A percentile compares a stretch with the other conserved stretches of the same genome.
phyloP scores from a whole-genome alignment of 2,797 vertebrate species.

The Peromyscus nudipes region DNA sequence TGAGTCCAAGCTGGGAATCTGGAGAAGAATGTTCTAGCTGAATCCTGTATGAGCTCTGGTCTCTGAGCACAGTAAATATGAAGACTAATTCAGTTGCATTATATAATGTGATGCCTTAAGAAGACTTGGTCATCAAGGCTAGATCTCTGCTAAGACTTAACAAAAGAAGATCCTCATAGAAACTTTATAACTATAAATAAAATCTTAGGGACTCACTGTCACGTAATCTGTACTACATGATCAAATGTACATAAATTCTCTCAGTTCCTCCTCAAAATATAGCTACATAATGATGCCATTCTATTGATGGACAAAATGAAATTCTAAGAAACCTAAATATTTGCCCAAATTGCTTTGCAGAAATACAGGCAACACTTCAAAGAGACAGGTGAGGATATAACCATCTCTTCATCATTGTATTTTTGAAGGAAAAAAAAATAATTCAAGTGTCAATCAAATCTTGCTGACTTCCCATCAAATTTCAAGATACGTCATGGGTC shows the following conservation, averaged over 20 bases:
- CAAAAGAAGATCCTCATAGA: neutral
- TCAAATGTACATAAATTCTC: neutral
- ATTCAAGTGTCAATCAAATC: neutral
- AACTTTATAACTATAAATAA: conserved; percentile 47
- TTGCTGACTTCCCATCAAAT: neutral
- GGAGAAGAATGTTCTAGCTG: neutral
- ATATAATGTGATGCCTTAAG: neutral
- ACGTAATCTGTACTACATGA: neutral
- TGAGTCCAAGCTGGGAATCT: neutral
- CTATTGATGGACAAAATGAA: neutral
- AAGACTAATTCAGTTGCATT: neutral
- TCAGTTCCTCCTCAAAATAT: conserved; percentile 21
- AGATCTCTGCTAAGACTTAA: neutral
- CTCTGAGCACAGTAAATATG: neutral
- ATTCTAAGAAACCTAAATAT: neutral
- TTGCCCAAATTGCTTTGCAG: neutral
- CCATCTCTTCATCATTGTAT: neutral
- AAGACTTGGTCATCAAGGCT: neutral
- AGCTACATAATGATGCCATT: neutral
- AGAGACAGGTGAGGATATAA: neutral
- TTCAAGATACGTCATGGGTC: neutral
- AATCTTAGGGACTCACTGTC: neutral
- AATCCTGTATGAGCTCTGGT: neutral
- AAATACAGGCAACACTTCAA: neutral
- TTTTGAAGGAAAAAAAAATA: neutral